Percentiles rank a stretch among this genome's conserved stretches.
phyloP scores from a whole-genome alignment of 2,888 invertebrate species.

The Euproctis similis region DNA sequence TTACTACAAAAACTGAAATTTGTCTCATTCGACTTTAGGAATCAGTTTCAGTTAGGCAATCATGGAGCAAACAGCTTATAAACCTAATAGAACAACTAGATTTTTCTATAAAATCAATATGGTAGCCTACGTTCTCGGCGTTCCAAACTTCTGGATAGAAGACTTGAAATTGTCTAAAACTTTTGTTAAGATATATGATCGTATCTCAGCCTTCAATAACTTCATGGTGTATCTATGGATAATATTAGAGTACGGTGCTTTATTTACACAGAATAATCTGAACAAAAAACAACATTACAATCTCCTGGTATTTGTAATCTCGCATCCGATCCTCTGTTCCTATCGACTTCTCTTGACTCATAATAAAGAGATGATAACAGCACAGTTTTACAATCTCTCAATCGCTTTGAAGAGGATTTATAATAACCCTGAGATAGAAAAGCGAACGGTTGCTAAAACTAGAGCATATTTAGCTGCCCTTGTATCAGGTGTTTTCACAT shows the following conservation, averaged over 20 bases:
- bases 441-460: constrained; percentile 32
- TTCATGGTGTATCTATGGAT: constrained; percentile 21
- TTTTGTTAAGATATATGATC: constrained; percentile 14
- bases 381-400: constrained; percentile 24
- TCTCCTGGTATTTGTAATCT: constrained; percentile 25
- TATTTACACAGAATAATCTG: constrained; percentile 31
- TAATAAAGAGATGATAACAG: constrained; percentile 18
- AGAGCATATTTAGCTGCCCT: constrained; percentile 21
- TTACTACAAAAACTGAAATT: too few relatives aligned
- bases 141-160: constrained; percentile 36
- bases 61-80: constrained; percentile 5
- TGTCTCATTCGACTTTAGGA: too few relatives aligned
- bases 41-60: neutral
- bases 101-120: constrained; percentile 19
- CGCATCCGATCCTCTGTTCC: constrained; percentile 28
- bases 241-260: constrained; percentile 22
- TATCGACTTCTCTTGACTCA: constrained; percentile 21
- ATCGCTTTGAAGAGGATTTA: constrained; percentile 28
- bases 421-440: constrained; percentile 37
- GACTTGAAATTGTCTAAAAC: constrained; percentile 19
- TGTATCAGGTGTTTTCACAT: constrained; percentile 10
- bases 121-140: constrained; percentile 18
- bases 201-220: constrained; percentile 18
- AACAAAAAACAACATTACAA: constrained; percentile 29
- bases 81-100: constrained; percentile 14